phyloP scores from a whole-genome alignment of 1,140 invertebrate genomes.

The Drosophila murphyi region DNA sequence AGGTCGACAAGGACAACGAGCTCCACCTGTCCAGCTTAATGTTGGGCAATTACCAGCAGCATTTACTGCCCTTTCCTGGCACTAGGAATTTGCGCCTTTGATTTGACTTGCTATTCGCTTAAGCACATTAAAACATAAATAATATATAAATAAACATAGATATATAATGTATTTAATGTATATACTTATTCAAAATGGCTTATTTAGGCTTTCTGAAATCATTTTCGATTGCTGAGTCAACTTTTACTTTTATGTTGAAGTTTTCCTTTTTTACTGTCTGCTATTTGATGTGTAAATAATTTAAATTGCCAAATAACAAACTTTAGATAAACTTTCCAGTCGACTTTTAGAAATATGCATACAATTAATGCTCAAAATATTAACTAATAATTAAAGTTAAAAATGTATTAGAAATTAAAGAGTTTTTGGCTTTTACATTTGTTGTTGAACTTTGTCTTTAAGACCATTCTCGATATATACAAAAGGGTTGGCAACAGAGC shows the following conservation, averaged over 20 bases:
- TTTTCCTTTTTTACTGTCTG: neutral
- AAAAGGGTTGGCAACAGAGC: too few species aligned
- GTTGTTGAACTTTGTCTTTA: too few species aligned
- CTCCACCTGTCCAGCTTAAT: constrained; percentile 28
- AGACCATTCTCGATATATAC: too few species aligned
- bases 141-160: neutral
- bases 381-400: too few species aligned
- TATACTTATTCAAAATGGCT: neutral
- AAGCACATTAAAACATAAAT: neutral
- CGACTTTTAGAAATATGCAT: too few species aligned
- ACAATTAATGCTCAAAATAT: too few species aligned
- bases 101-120: constrained; percentile 11
- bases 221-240: constrained; percentile 36
- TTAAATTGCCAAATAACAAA: constrained; percentile 23
- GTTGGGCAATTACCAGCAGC: constrained; percentile 31
- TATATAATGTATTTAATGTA: neutral
- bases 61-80: constrained; percentile 6
- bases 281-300: constrained; percentile 21
- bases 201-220: constrained; percentile 30
- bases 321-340: too few species aligned
- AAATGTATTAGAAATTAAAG: too few species aligned
- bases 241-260: constrained; percentile 17
- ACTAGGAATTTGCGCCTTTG: constrained; percentile 4
- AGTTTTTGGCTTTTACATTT: too few species aligned
- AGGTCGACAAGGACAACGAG: constrained; percentile 15